Base-by-base conservation (phyloP, 2,797 vertebrate species). In the Lindbergichthys nudifrons region DNA sequence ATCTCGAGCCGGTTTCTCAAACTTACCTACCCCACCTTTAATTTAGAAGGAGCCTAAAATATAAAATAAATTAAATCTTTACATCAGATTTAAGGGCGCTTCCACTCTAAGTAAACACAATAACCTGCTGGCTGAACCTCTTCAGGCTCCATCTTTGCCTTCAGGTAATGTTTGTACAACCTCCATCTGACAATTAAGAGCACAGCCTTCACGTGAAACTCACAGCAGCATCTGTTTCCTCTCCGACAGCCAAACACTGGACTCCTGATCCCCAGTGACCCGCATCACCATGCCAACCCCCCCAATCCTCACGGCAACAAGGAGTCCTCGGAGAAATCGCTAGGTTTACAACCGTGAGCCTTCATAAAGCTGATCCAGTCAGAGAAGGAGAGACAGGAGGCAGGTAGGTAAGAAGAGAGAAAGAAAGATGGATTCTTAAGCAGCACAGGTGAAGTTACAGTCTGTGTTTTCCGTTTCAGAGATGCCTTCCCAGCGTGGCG, bases 231-330 rank as follows among this genome's bases (percentile, higher is more conserved):
- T 85, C 91, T 91, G 88, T 82, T 86, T 83, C 84, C 82, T 87
- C 78, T 82, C 78, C 82, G 57, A 65, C 82, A 88, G 91, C 75
- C 77, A 75, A 86, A 65, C 80, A 48, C 64, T 84, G 83, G 75
- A 89, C 89, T 87, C 78, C 80, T 81, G 87, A 91, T 93, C 93
- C 88, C 92, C 32, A 51, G 71, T 85, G 89, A 84, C 61, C 74
- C 1, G 51, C 41, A 75, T 94, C 86, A 11, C 93, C 90, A 93
- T 91, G 92, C 75, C 88, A 88, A 92, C 90, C 60, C 79, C 59
- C 47, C 48, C 48, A 41, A 73, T 79, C 83, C 77, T 85, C 92
- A 83, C 87, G 69, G 88, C 92, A 93, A 93, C 88, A 77, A 16
- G 56, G 81, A 85, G 80, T 88, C 90, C 84, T 81, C 65, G 16